Evolutionary conservation across 2,888 invertebrate species (phyloP), one percentile per base, ranked within the genome.

Genomic region (Mamestra brassicae): DNA sequence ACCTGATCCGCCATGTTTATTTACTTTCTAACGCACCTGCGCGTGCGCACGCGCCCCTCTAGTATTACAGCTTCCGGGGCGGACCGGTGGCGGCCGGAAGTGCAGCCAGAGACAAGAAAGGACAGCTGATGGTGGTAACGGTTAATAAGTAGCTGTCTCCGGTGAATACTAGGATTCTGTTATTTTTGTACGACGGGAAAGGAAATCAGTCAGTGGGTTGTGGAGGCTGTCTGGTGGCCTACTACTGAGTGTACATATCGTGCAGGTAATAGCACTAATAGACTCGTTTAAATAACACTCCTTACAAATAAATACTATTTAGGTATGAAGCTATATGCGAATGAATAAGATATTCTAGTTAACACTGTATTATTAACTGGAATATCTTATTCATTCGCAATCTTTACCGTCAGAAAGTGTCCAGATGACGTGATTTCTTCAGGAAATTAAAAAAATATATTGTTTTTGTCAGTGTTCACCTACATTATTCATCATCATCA

Each of bases 31-130:
- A 26, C 57, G 73, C 72, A 60, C 71, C 66, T 76, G 81, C 71
- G 82, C 82, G 60, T 66, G 71, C 80, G 80, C 70, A 81, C 76
- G 83, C 61, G 85, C 63, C 72, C 67, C 60, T 69, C 55, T 84
- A 13, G 55, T 63, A 42, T 71, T 72, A 78, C 75, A 76, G 45
- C 15, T 68, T 83, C 75, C 63, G 71, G 64, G n/a, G 57, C 26
- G 6, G 13, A 45, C 54, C 45, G 76, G 55, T 55, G 34, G 38
- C 63, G 13, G 36, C 50, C 84, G 80, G 84, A 80, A 83, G 66
- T 47, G 42, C 17, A 11, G 26, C 26, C 38, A 54, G 36, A 55
- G 36, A 55, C 65, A 66, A 71, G 72, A 66, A 62, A 38, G 34
- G 55, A 64, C 68, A 81, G 71, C 81, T 75, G 76, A 62, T 52